Evolutionary conservation across 2,888 invertebrate genomes (phyloP), one percentile per base, ranked within the genome.

Genomic region (Pecten maximus): DNA sequence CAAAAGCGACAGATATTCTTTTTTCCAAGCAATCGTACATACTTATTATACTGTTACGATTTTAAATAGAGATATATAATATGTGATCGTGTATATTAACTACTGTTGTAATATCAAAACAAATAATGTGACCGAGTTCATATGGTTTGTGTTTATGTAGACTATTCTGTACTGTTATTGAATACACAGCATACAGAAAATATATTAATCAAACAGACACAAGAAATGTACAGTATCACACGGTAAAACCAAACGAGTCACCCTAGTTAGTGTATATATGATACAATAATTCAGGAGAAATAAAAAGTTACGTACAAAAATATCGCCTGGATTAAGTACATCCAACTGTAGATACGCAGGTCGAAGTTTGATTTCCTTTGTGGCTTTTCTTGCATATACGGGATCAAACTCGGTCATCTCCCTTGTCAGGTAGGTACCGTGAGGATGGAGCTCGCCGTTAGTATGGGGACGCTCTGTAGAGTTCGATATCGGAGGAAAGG

Each of bases 331-430:
- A 40, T 94, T 94, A 0, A 96, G 93, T 0, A 95, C 90, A 90
- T 96, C 96, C 8, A 96, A 92, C 91, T 96, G 95, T 10, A 96
- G 92, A 88, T 94, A 95, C 2, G 96, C 95, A 19, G 92, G 91
- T 40, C 96, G 91, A 8, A 94, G 92, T 19, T 91, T 89, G 40
- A 92, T 88, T 39, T 96, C 95, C 88, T 94, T 94, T 91, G 94
- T 94, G 12, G 91, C 87, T 87, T 91, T 92, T 40, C 89, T 90
- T 44, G 90, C 89, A 88, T 92, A 91, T 23, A 91, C 92, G 0
- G 91, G 60, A 10, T 95, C 95, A 2, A 92, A 91, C 87, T 95
- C 94, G 8, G 96, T 96, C 89, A 93, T 94, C 92, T 96, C 96
- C 39, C 96, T 92, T 16, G 96, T 96, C 28, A 96, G 92, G 91